These are phyloP conservation scores for Cassiopea andromeda DNA, from an alignment of 30 jellyfish, hydroid and myxozoan species.

Conservation along the genomic window DNA sequence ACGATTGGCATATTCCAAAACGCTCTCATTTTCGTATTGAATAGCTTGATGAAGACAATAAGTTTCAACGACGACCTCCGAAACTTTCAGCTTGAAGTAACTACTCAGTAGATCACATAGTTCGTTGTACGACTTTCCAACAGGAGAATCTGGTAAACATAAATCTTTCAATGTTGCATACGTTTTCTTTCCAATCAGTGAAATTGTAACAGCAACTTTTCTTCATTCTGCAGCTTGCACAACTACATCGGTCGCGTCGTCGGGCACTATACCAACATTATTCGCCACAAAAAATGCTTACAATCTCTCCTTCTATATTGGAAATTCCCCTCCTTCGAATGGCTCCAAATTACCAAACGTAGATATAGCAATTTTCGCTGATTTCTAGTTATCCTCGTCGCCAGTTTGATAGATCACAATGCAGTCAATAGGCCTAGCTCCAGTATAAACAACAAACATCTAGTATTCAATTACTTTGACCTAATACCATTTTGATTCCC, in stretches of 20 bases:
- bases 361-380: constrained; percentile 20
- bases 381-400: constrained; percentile 35
- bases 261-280: constrained; percentile 46
- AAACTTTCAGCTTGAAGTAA: constrained; percentile 14
- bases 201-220: constrained; percentile 43
- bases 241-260: constrained; percentile 33
- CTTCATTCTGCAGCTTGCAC: constrained; percentile 42
- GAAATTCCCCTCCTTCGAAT: constrained; percentile 32
- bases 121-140: constrained; percentile 38
- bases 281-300: constrained; percentile 37
- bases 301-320: constrained; percentile 45
- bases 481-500: neutral
- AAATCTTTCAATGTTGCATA: constrained; percentile 41
- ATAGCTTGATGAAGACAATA: constrained; percentile 36
- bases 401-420: constrained; percentile 29
- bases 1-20: constrained; percentile 21
- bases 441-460: constrained; percentile 21
- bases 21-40: constrained; percentile 48
- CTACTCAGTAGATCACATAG: constrained; percentile 26
- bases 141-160: constrained; percentile 45
- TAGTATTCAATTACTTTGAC: constrained; percentile 8
- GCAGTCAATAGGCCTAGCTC: constrained; percentile 49
- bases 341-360: constrained; percentile 40
- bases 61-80: neutral
- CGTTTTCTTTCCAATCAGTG: constrained; percentile 39